Evolutionary conservation across 2,888 invertebrate species (phyloP).

Genomic region (Phytoseiulus persimilis): DNA sequence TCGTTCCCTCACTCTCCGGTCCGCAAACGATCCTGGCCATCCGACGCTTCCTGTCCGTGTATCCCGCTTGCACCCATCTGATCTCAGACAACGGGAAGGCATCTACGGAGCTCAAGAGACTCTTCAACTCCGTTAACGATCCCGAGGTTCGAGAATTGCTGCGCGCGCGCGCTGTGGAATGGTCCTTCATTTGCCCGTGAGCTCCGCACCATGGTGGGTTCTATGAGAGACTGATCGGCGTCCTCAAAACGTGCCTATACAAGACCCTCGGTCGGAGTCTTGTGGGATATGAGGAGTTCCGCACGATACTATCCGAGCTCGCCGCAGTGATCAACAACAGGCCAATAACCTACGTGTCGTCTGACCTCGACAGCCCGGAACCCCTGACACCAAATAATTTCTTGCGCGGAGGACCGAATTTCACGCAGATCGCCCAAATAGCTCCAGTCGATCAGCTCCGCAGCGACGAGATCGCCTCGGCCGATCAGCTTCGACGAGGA

Average conservation of each 20-base stretch:
- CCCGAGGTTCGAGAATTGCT: too few relatives aligned
- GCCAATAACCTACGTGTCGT: not conserved
- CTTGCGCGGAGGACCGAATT: not conserved
- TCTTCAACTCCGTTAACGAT: too few relatives aligned
- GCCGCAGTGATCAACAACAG: slow-evolving; percentile 7
- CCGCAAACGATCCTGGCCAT: too few relatives aligned
- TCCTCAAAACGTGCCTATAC: not conserved
- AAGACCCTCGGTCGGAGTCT: not conserved
- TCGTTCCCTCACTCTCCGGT: too few relatives aligned
- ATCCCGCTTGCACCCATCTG: too few relatives aligned
- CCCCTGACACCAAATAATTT: not conserved
- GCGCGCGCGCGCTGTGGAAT: too few relatives aligned
- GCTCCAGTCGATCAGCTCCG: not conserved
- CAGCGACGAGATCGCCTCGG: not conserved
- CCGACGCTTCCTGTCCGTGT: too few relatives aligned
- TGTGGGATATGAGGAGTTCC: not conserved
- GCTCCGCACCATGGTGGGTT: not conserved
- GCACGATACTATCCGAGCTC: not conserved
- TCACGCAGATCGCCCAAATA: not conserved
- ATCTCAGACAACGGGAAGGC: too few relatives aligned
- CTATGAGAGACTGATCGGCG: not conserved
- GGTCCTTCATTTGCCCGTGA: too few relatives aligned
- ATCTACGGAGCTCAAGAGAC: too few relatives aligned
- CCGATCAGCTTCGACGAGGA: not conserved
- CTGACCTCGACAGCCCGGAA: not conserved